phyloP scores from a whole-genome alignment of 2,113 vertebrate genomes.

The Arvicanthis niloticus region DNA sequence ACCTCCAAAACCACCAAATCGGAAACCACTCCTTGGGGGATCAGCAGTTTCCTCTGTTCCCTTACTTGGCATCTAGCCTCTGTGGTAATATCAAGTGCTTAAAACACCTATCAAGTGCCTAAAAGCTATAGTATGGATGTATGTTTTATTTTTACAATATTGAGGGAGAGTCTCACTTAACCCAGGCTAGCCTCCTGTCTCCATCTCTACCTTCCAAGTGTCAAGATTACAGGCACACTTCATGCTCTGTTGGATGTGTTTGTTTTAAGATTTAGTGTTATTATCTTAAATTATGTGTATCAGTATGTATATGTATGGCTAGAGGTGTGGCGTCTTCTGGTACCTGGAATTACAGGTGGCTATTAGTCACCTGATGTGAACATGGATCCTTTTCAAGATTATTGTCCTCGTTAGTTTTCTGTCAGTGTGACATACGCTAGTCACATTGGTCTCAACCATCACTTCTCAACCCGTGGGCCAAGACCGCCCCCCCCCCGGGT shows the following conservation, averaged over 20 bases:
- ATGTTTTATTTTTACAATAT: not conserved
- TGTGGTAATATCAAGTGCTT: not conserved
- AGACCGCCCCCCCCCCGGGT: not conserved
- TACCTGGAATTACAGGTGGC: not conserved
- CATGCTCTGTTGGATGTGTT: not conserved
- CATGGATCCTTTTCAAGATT: not conserved
- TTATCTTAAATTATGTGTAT: not conserved
- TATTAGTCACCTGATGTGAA: not conserved
- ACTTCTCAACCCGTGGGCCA: not conserved
- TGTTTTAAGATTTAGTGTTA: not conserved
- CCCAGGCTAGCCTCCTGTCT: not conserved
- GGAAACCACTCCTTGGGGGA: not conserved
- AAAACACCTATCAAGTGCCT: not conserved
- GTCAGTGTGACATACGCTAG: not conserved
- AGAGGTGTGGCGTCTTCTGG: not conserved
- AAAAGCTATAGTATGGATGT: not conserved
- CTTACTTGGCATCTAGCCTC: not conserved
- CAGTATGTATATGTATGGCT: not conserved
- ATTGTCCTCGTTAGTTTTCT: not conserved
- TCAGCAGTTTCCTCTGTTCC: not conserved
- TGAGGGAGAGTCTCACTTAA: not conserved
- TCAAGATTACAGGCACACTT: not conserved
- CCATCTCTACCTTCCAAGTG: not conserved
- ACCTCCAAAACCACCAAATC: not conserved
- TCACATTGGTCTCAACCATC: not conserved